phyloP scores from a whole-genome alignment of 1,140 invertebrate genomes.

The Drosophila triauraria region DNA sequence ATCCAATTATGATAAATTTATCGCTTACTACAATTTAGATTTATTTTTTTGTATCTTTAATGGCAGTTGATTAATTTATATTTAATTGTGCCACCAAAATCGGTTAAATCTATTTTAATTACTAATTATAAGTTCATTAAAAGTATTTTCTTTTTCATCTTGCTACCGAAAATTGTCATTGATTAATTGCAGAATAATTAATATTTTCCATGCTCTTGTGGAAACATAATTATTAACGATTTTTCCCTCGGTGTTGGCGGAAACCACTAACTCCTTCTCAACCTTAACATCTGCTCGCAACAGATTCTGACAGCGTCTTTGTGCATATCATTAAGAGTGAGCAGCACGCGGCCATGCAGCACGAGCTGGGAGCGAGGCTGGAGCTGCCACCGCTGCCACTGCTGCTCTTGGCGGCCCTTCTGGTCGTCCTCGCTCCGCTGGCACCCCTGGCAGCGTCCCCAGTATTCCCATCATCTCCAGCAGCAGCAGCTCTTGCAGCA shows the following conservation, averaged over 20 bases:
- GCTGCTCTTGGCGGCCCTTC: conserved; percentile 54
- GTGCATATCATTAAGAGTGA: conserved; percentile 87
- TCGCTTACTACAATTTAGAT: neutral
- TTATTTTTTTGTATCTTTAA: neutral
- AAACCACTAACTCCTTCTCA: conserved; percentile 3
- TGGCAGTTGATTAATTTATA: neutral
- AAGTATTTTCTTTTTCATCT: too few relatives aligned
- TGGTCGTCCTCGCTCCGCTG: conserved; percentile 27
- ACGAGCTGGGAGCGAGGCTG: conserved; percentile 78
- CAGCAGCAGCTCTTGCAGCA: conserved; percentile 1
- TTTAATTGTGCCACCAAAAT: too few relatives aligned
- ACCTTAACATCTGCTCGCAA: conserved; percentile 12
- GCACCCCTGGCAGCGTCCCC: conserved; percentile 1
- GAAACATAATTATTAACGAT: neutral
- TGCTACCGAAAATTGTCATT: neutral
- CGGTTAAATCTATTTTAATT: neutral
- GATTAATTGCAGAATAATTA: too few relatives aligned
- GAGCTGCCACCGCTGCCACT: conserved; percentile 64
- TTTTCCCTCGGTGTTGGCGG: neutral
- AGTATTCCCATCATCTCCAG: neutral
- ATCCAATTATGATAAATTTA: neutral
- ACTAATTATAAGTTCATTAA: conserved; percentile 1
- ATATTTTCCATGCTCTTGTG: neutral
- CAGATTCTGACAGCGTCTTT: conserved; percentile 86
- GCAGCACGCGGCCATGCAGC: conserved; percentile 88